Base-by-base conservation (phyloP, 2,888 invertebrate species). In the Pycnomerus fuliginosus region DNA sequence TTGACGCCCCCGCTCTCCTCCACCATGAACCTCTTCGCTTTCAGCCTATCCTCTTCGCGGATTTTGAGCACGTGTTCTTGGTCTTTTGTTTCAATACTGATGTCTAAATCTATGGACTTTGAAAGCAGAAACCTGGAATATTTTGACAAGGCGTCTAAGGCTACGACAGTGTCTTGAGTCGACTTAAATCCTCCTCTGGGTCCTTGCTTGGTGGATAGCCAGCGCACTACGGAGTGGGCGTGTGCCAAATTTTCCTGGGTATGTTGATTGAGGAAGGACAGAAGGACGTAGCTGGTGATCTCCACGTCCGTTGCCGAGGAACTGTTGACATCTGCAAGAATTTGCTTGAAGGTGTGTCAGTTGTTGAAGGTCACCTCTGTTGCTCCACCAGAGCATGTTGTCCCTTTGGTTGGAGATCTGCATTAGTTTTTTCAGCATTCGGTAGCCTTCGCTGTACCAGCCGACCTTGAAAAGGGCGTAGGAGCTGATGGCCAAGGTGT, bases 101-200 rank as follows among this genome's bases (percentile, higher is more conserved):
- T 62, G 14, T 71, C 69, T 5, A 77, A 55, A 51, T 76, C 70
- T 1, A 75, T 67, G 3, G 71, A 61, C 30, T 71, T 70, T 8
- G 67, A 66, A 32, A 70, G 71, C 40, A 78, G 69, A 1, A 72
- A 64, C 2, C 68, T 60, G 1, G 79, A 77, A 58, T 79, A 82
- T 55, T 76, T 76, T 0, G 80, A 72, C 7, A 82, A 61, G 0
- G 81, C 82, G 53, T 81, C 80, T 11, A 83, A 68, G 3, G 79
- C 82, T 7, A 82, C 73, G 1, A 79, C 77, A 0, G 82, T 82
- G 55, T 82, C 82, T 74, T 78, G 57, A 36, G 90, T 88, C 1
- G 88, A 83, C 0, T 80, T 69, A 58, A 89, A 89, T 1, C 87
- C 88, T 2, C 90, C 90, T 2, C 78, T 71, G 2, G 80, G 72